Evolutionary conservation across 2,888 invertebrate genomes (phyloP).

Genomic region (Diachrysia chrysitis): DNA sequence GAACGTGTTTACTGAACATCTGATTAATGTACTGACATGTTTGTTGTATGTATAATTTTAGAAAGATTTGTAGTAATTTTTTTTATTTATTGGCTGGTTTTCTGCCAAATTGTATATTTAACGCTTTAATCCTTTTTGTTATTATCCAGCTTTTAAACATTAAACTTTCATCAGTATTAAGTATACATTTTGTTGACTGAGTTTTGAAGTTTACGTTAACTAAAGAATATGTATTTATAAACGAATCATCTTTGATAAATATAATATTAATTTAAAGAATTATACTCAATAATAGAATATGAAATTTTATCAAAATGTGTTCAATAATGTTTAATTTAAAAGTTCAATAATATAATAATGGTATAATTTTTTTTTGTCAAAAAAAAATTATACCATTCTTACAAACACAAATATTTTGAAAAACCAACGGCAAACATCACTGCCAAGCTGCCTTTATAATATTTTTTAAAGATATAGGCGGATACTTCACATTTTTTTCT

Average conservation of each 20-base stretch:
- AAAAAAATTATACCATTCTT: too few relatives aligned
- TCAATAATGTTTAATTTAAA: too few relatives aligned
- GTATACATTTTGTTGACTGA: not conserved
- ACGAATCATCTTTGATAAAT: too few relatives aligned
- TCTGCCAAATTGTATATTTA: not conserved
- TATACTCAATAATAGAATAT: too few relatives aligned
- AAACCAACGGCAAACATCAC: not conserved
- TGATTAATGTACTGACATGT: slow-evolving; percentile 37
- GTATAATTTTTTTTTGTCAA: too few relatives aligned
- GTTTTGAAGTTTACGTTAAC: not conserved
- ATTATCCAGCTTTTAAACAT: not conserved
- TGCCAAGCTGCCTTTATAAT: not conserved
- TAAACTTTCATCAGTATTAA: not conserved
- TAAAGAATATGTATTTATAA: too few relatives aligned
- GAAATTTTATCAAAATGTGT: too few relatives aligned
- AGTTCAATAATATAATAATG: too few relatives aligned
- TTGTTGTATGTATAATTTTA: slow-evolving; percentile 27
- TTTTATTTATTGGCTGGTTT: slow-evolving; percentile 17
- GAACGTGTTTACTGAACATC: slow-evolving; percentile 35
- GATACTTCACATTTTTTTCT: not conserved
- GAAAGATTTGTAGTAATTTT: slow-evolving; percentile 25
- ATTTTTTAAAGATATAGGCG: not conserved
- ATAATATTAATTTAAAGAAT: too few relatives aligned
- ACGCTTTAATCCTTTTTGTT: slow-evolving; percentile 12
- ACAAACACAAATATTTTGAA: too few relatives aligned